phyloP scores from a whole-genome alignment of 2,113 vertebrate genomes.

The Menura novaehollandiae region DNA sequence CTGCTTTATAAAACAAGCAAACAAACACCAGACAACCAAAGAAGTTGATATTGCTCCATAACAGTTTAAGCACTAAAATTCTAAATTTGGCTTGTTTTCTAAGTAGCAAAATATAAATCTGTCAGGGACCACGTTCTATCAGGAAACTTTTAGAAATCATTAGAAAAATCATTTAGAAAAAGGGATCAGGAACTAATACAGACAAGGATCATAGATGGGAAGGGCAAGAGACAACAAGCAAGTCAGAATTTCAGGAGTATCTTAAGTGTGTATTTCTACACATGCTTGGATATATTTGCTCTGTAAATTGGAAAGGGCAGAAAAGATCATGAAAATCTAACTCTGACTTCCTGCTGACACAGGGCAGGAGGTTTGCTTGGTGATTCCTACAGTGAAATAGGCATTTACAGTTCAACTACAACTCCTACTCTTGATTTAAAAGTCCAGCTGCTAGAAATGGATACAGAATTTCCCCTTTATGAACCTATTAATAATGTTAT shows the following conservation, averaged over 20 bases:
- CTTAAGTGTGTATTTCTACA: neutral
- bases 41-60: rapidly evolving
- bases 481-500: neutral
- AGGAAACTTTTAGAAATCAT: neutral
- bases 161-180: neutral
- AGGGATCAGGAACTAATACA: neutral
- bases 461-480: neutral
- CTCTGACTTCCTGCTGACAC: neutral
- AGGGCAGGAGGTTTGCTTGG: neutral
- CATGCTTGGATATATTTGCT: neutral
- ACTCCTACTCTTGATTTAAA: neutral
- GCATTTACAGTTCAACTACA: neutral
- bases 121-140: neutral
- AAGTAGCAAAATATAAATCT: neutral
- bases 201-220: neutral
- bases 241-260: neutral
- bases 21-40: neutral
- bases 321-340: neutral
- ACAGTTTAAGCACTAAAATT: neutral
- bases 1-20: neutral
- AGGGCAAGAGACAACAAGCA: neutral
- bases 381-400: neutral
- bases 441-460: neutral
- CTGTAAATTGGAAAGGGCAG: neutral
- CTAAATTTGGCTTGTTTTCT: neutral